These are phyloP conservation scores for Threskiornis aethiopicus DNA, from an alignment of 2,797 vertebrate genomes.

Conservation along the genomic window DNA sequence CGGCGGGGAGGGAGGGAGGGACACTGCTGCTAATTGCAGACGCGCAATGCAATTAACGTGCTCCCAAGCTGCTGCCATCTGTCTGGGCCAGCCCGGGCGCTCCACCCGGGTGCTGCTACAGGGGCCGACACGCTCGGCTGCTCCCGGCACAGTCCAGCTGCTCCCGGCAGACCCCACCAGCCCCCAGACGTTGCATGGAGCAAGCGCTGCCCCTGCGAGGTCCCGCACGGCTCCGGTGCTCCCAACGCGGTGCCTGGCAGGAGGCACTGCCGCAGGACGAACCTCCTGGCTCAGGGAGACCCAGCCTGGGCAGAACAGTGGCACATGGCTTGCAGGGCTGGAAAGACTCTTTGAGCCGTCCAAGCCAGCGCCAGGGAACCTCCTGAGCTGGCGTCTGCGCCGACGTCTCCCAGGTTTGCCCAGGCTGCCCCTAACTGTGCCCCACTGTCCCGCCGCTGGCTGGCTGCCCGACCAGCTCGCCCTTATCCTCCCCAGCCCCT, in stretches of 20 bases:
- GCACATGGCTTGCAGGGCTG: background rate
- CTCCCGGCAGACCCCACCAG: background rate
- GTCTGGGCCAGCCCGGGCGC: background rate
- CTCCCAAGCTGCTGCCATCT: background rate
- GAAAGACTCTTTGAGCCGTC: background rate
- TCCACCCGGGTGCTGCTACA: background rate
- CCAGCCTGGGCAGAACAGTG: accelerated
- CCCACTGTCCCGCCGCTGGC: background rate
- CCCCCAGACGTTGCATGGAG: too few relatives aligned
- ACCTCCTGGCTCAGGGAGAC: accelerated
- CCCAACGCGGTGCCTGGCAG: accelerated
- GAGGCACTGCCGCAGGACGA: background rate
- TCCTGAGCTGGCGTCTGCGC: accelerated
- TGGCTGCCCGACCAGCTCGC: background rate
- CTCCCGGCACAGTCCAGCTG: accelerated
- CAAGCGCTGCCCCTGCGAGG: background rate
- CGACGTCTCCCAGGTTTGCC: accelerated
- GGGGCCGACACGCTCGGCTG: background rate
- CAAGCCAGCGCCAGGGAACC: background rate
- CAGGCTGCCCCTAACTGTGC: background rate
- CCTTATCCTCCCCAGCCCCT: background rate
- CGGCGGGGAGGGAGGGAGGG: background rate
- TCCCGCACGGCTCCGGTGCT: accelerated
- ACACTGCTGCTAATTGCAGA: background rate
- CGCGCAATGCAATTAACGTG: background rate